Evolutionary conservation across 2,797 vertebrate species (phyloP).

Genomic region (Anguilla anguilla): DNA sequence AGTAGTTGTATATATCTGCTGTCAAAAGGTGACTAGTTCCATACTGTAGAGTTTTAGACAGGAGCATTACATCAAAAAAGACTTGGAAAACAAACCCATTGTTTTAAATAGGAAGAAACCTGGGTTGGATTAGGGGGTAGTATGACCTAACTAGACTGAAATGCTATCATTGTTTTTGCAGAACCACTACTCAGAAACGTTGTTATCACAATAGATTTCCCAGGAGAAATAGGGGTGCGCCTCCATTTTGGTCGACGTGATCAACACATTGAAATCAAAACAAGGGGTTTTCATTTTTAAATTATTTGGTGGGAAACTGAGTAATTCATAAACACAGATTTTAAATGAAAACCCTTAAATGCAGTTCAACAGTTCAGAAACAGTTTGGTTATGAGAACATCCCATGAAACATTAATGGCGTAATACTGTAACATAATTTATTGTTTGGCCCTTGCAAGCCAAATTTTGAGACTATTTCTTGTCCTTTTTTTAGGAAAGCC

Average conservation of each 20-base stretch:
- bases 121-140: constrained; percentile 45
- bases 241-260: constrained; percentile 40
- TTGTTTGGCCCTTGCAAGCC: not conserved
- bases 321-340: not conserved
- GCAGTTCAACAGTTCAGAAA: constrained; percentile 13
- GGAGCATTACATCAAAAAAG: constrained; percentile 38
- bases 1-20: not conserved
- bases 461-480: not conserved
- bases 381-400: not conserved
- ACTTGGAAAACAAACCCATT: constrained; percentile 28
- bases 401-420: not conserved
- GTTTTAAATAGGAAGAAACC: constrained; percentile 38
- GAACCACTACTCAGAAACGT: constrained; percentile 46
- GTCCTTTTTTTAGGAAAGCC: not conserved
- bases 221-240: constrained; percentile 41
- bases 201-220: constrained; percentile 49
- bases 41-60: constrained; percentile 27
- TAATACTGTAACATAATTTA: not conserved
- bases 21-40: not conserved
- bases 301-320: constrained; percentile 21
- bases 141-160: constrained; percentile 47
- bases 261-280: constrained; percentile 40
- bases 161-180: constrained; percentile 63
- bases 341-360: not conserved
- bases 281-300: constrained; percentile 27